These are phyloP conservation scores for Coregonus ussuriensis DNA, from an alignment of 2,797 vertebrate species.

Conservation along the genomic window DNA sequence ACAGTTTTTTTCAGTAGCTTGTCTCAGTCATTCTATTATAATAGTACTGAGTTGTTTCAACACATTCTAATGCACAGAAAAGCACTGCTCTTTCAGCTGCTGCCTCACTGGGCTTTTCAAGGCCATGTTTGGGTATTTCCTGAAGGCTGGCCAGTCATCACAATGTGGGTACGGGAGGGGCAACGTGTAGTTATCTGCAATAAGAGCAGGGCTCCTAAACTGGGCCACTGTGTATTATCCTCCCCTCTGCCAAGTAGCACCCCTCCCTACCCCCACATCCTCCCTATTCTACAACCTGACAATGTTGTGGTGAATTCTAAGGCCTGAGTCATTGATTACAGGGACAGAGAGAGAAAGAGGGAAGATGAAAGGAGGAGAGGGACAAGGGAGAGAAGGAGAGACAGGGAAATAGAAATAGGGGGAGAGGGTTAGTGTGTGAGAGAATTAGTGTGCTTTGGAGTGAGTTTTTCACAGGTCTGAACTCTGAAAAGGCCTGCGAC, in stretches of 20 bases:
- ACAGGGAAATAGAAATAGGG: neutral
- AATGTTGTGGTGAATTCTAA: constrained; percentile 53
- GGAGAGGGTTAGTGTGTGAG: constrained; percentile 27
- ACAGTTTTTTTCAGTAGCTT: too few species aligned
- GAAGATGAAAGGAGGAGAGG: constrained; percentile 54
- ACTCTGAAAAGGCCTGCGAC: constrained; percentile 65
- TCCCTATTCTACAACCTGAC: constrained; percentile 27
- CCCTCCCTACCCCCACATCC: constrained; percentile 32
- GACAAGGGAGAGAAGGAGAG: constrained; percentile 48
- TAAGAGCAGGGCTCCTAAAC: constrained; percentile 38
- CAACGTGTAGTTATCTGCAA: constrained; percentile 59
- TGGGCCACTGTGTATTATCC: constrained; percentile 37
- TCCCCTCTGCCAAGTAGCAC: constrained; percentile 36
- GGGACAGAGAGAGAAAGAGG: constrained; percentile 49
- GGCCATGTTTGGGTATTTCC: constrained; percentile 34
- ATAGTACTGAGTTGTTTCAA: too few species aligned
- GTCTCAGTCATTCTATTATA: too few species aligned
- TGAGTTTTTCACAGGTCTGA: constrained; percentile 38
- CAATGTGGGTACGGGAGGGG: constrained; percentile 41
- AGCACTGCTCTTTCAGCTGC: constrained; percentile 31
- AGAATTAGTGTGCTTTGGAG: constrained; percentile 20
- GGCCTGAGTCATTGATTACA: constrained; percentile 45
- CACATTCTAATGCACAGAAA: too few species aligned
- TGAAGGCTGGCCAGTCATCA: constrained; percentile 43
- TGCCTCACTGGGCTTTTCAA: too few species aligned